Percentiles rank a stretch among this genome's conserved stretches.
phyloP scores from a whole-genome alignment of 2,113 vertebrate genomes.

The Colius striatus region DNA sequence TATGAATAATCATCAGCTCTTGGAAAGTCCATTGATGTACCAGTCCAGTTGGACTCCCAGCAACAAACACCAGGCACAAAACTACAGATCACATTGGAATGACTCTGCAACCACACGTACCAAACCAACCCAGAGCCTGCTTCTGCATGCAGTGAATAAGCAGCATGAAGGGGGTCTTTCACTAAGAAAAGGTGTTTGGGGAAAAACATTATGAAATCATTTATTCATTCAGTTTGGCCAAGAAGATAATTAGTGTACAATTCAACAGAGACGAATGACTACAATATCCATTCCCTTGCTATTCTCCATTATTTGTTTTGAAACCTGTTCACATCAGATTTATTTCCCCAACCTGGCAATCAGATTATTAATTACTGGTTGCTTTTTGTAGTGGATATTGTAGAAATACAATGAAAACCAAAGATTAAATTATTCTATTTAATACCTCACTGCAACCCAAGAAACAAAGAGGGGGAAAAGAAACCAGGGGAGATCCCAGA shows the following conservation, averaged over 20 bases:
- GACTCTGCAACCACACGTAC: neutral
- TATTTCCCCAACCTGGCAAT: conserved; percentile 23
- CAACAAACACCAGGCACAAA: neutral
- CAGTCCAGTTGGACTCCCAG: neutral
- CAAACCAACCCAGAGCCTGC: neutral
- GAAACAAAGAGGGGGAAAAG: neutral
- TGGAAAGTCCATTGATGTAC: neutral
- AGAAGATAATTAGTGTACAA: conserved; percentile 56
- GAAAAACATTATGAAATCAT: conserved; percentile 38
- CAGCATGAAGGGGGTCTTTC: neutral
- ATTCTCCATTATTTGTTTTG: neutral
- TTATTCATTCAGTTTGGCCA: conserved; percentile 55
- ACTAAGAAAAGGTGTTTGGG: conserved; percentile 43
- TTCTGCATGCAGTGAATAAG: neutral
- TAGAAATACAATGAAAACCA: neutral
- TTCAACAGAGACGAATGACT: conserved; percentile 54
- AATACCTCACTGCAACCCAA: neutral
- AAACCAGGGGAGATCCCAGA: neutral
- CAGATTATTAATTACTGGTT: conserved; percentile 37
- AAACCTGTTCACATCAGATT: conserved; percentile 35
- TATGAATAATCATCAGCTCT: conserved; percentile 59
- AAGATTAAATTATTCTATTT: neutral
- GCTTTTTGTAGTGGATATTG: neutral
- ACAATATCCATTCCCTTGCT: neutral
- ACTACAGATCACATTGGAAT: neutral